phyloP scores from a whole-genome alignment of 30 jellyfish, hydroid and myxozoan genomes.

The Catostylus mosaicus region DNA sequence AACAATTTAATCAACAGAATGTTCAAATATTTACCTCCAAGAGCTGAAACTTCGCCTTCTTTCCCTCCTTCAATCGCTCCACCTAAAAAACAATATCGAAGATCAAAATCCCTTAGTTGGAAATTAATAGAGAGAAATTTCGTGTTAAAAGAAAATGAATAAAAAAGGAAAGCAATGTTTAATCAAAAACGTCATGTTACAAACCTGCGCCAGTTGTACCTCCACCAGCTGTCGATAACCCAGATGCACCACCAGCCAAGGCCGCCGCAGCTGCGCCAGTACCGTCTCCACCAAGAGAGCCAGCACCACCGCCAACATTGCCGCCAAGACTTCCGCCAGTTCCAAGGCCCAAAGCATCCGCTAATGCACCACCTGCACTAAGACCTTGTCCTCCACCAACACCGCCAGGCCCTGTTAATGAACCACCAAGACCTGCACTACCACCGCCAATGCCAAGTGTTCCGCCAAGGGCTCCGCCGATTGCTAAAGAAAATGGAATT shows the following conservation, averaged over 20 bases:
- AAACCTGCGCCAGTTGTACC: conserved; percentile 82
- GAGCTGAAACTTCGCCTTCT: conserved; percentile 67
- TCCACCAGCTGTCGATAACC: conserved; percentile 59
- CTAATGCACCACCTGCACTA: conserved; percentile 81
- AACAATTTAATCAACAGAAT: too few species aligned
- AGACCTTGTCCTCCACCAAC: conserved; percentile 80
- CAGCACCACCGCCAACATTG: conserved; percentile 88
- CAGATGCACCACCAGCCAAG: conserved; percentile 82
- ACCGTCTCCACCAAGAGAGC: conserved; percentile 71
- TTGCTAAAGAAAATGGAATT: conserved; percentile 5
- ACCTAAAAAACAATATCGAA: too few species aligned
- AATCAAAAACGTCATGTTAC: too few species aligned
- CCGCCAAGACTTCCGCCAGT: conserved; percentile 88
- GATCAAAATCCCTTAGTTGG: too few species aligned
- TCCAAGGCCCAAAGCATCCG: conserved; percentile 75
- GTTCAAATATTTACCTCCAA: conserved; percentile 50
- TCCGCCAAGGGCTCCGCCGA: conserved; percentile 69
- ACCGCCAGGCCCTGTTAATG: conserved; percentile 75
- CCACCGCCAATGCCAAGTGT: conserved; percentile 78
- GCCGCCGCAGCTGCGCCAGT: conserved; percentile 79
- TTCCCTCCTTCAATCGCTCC: conserved; percentile 69
- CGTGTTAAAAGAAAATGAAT: too few species aligned
- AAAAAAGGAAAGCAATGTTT: too few species aligned
- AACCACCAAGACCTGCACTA: conserved; percentile 71
- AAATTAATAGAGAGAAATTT: too few species aligned